Conservation (phyloP, 2,797 vertebrate species). For the Chiloscyllium punctatum region DNA sequence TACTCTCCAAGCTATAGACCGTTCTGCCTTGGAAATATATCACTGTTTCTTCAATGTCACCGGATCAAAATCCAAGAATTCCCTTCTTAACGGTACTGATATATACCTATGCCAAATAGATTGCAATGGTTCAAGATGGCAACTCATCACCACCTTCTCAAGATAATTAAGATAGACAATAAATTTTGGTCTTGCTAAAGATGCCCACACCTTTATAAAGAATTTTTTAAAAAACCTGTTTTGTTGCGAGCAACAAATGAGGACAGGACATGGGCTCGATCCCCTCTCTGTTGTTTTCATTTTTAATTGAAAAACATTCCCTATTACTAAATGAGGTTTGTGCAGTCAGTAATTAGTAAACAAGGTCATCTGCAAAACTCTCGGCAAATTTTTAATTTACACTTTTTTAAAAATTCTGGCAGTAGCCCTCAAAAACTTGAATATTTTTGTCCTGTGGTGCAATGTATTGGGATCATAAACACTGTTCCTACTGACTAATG, state of each 20-base stretch:
- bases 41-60: not conserved
- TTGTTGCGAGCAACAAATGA: not conserved
- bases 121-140: not conserved
- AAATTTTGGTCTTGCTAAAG: not conserved
- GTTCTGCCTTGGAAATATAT: not conserved
- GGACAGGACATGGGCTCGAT: not conserved
- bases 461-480: not conserved
- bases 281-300: not conserved
- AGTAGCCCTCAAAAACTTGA: not conserved
- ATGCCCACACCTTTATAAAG: not conserved
- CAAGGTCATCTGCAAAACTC: not conserved
- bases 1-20: not conserved
- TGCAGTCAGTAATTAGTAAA: not conserved
- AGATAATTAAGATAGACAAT: not conserved
- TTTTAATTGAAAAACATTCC: not conserved
- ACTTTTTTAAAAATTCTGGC: not conserved
- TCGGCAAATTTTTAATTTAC: not conserved
- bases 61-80: not conserved
- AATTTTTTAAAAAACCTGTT: not conserved
- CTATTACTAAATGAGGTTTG: not conserved
- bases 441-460: not conserved
- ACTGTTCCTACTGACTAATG: not conserved
- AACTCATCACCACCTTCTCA: not conserved
- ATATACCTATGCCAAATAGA: not conserved
- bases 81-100: not conserved